Conservation (phyloP, 2,113 vertebrate genomes). For the Copsychus sechellarum region DNA sequence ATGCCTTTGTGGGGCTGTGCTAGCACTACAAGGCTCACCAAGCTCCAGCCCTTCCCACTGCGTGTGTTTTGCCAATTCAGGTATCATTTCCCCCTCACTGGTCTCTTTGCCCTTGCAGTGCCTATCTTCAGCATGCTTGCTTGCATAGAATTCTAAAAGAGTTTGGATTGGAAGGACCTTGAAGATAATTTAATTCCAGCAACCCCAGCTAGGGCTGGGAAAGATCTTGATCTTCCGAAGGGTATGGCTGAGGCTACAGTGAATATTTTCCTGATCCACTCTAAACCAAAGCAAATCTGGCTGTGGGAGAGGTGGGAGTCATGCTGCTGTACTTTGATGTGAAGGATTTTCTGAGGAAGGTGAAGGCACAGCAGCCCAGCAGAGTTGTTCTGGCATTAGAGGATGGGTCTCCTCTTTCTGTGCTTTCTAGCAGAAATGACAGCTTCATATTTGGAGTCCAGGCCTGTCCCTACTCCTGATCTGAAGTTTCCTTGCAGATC, state of each 20-base stretch:
- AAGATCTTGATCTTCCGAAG: not conserved
- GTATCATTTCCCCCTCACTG: not conserved
- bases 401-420: not conserved
- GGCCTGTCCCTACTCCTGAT: not conserved
- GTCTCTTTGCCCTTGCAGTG: not conserved
- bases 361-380: not conserved
- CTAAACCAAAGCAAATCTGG: not conserved
- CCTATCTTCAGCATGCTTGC: not conserved
- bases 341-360: not conserved
- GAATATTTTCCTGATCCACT: not conserved
- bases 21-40: not conserved
- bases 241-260: not conserved
- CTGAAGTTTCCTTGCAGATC: not conserved
- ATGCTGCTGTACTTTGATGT: not conserved
- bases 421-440: not conserved
- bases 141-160: not conserved
- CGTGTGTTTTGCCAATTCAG: not conserved
- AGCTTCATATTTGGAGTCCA: not conserved
- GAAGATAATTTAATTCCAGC: not conserved
- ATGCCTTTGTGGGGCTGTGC: not conserved
- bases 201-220: not conserved
- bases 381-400: not conserved
- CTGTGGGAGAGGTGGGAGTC: not conserved
- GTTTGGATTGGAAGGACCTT: not conserved
- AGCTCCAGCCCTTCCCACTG: not conserved